Conservation (phyloP, 1,140 invertebrate species). For the Lordiphosa collinella region DNA sequence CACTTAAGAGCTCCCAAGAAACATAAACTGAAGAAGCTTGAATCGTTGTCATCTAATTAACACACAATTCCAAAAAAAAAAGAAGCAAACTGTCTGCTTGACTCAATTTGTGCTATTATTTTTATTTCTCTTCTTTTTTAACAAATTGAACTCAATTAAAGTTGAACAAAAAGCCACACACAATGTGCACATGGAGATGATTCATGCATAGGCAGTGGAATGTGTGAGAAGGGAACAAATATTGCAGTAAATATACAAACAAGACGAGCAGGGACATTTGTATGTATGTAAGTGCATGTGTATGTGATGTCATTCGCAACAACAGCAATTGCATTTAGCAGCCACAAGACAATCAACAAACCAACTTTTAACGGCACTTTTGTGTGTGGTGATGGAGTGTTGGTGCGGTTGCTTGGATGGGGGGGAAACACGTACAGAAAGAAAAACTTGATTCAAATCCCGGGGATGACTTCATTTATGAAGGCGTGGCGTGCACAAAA, state of each 20-base stretch:
- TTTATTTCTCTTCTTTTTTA: constrained; percentile 7
- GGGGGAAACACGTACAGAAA: constrained; percentile 33
- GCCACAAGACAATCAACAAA: constrained; percentile 23
- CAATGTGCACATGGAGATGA: constrained; percentile 25
- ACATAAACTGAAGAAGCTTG: constrained; percentile 13
- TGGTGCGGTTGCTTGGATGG: constrained; percentile 7
- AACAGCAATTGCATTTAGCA: constrained; percentile 42
- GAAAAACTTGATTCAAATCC: constrained; percentile 54
- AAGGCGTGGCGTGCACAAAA: constrained; percentile 22
- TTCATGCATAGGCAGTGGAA: constrained; percentile 25
- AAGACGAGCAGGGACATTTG: constrained; percentile 5
- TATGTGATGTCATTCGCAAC: constrained; percentile 41
- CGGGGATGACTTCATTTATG: constrained; percentile 67
- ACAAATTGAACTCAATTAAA: constrained; percentile 68
- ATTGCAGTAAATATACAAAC: constrained; percentile 1
- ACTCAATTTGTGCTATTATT: constrained; percentile 6
- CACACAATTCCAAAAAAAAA: constrained; percentile 26
- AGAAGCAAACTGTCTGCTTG: constrained; percentile 1
- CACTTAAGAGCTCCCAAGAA: constrained; percentile 31
- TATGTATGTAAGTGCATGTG: constrained; percentile 32
- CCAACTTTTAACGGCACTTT: constrained; percentile 3
- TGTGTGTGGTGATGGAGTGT: background rate
- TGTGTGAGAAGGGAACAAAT: constrained; percentile 2
- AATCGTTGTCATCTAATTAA: constrained; percentile 51
- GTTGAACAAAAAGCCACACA: constrained; percentile 16